Evolutionary conservation across 1,140 invertebrate genomes (phyloP).

Genomic region (Meteorus sp.): DNA sequence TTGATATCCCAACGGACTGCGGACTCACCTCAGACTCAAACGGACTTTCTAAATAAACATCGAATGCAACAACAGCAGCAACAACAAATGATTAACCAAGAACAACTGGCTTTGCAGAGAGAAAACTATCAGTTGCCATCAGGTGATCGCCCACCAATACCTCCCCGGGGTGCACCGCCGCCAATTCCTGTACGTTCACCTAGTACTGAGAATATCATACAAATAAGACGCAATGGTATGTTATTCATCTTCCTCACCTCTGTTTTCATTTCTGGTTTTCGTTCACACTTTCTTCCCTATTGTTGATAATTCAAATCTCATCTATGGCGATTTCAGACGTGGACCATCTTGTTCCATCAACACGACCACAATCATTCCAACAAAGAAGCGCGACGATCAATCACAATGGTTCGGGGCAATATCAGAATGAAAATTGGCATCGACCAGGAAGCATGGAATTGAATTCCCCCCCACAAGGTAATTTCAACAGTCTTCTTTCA

Average conservation of each 20-base stretch:
- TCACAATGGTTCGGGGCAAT: slow-evolving; percentile 55
- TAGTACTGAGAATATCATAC: slow-evolving; percentile 46
- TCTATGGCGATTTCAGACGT: slow-evolving; percentile 34
- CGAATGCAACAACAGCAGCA: slow-evolving; percentile 36
- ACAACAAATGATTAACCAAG: slow-evolving; percentile 38
- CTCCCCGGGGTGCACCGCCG: slow-evolving; percentile 61
- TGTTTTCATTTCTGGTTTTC: too few relatives aligned
- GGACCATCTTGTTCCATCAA: slow-evolving; percentile 42
- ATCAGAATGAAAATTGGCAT: slow-evolving; percentile 47
- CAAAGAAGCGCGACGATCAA: slow-evolving; percentile 46
- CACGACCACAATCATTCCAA: slow-evolving; percentile 48
- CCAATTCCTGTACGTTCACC: slow-evolving; percentile 56
- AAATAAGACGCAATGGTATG: slow-evolving; percentile 48
- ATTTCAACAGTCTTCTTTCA: not conserved
- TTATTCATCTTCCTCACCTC: too few relatives aligned
- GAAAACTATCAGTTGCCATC: slow-evolving; percentile 41
- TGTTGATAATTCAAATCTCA: not conserved
- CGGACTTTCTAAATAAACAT: slow-evolving; percentile 38
- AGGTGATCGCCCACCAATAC: slow-evolving; percentile 62
- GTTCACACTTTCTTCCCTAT: not conserved
- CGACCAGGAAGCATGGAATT: slow-evolving; percentile 45
- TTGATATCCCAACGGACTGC: slow-evolving; percentile 32
- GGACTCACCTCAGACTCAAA: slow-evolving; percentile 27
- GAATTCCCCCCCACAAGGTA: slow-evolving; percentile 49
- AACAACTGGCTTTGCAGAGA: slow-evolving; percentile 37